phyloP scores from a whole-genome alignment of 2,888 invertebrate species.

The Diloba caeruleocephala region DNA sequence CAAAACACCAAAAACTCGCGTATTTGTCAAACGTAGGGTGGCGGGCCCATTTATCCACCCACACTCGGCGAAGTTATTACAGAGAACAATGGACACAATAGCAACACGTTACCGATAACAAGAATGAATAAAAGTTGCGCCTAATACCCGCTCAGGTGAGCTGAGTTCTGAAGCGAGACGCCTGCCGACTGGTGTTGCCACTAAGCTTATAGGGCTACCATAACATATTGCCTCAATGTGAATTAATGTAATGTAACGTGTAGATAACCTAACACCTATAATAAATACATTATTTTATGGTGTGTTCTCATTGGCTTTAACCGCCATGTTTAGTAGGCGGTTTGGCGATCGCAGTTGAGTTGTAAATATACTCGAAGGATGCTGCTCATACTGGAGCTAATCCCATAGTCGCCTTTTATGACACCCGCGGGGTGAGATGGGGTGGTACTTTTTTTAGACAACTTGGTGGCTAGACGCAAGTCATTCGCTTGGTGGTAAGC shows the following conservation, averaged over 20 bases:
- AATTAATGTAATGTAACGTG: neutral
- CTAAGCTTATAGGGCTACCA: constrained; percentile 14
- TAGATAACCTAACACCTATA: no score
- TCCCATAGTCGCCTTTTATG: no score
- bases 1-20: constrained; percentile 7
- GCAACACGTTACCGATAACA: constrained; percentile 27
- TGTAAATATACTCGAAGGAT: no score
- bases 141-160: constrained; percentile 47
- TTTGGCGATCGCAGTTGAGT: no score
- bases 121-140: constrained; percentile 53
- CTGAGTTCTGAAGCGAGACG: constrained; percentile 21
- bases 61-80: constrained; percentile 25
- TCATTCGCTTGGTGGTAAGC: no score
- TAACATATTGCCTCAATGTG: neutral
- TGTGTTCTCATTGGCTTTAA: no score
- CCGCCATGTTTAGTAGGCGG: no score
- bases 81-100: constrained; percentile 37
- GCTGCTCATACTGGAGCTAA: no score
- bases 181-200: constrained; percentile 15
- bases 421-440: no score
- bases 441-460: no score
- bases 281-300: no score
- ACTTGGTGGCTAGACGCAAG: no score
- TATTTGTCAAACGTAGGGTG: constrained; percentile 12
- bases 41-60: constrained; percentile 6